Percentiles rank a stretch among this genome's conserved stretches.
phyloP scores from a whole-genome alignment of 2,888 invertebrate genomes.

The Chalcis sispes region DNA sequence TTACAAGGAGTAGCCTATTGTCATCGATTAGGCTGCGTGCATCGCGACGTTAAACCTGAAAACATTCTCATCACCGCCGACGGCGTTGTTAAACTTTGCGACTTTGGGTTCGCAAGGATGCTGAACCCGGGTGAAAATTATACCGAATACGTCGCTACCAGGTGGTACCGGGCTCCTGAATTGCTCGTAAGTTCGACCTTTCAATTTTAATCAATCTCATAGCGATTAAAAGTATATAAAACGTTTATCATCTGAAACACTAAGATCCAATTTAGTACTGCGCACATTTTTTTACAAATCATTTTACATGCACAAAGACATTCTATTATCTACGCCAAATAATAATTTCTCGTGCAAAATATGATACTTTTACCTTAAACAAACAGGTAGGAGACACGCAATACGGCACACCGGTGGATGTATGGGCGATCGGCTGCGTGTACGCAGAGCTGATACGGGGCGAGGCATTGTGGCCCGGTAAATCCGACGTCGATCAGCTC shows the following conservation, averaged over 20 bases:
- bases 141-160: conserved; percentile 99
- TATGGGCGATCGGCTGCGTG: conserved; percentile 98
- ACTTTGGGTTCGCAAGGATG: conserved; percentile 99
- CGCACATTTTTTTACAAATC: too few species aligned
- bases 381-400: conserved; percentile 92
- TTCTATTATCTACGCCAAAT: too few species aligned
- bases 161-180: conserved; percentile 99
- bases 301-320: too few species aligned
- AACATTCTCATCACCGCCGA: conserved; percentile 95
- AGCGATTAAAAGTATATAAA: too few species aligned
- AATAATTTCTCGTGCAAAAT: background rate
- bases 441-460: conserved; percentile 92
- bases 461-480: conserved; percentile 98
- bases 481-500: conserved; percentile 98
- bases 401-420: conserved; percentile 94
- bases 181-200: conserved; percentile 78
- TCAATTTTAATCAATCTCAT: too few species aligned
- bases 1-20: conserved; percentile 97
- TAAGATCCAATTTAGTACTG: too few species aligned
- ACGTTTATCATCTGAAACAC: too few species aligned
- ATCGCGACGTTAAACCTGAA: conserved; percentile 98
- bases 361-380: background rate
- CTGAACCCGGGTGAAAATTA: conserved; percentile 98
- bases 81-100: conserved; percentile 97
- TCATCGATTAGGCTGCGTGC: conserved; percentile 96